Evolutionary conservation across 2,888 invertebrate genomes (phyloP).

Genomic region (Dasysyrphus albostriatus): DNA sequence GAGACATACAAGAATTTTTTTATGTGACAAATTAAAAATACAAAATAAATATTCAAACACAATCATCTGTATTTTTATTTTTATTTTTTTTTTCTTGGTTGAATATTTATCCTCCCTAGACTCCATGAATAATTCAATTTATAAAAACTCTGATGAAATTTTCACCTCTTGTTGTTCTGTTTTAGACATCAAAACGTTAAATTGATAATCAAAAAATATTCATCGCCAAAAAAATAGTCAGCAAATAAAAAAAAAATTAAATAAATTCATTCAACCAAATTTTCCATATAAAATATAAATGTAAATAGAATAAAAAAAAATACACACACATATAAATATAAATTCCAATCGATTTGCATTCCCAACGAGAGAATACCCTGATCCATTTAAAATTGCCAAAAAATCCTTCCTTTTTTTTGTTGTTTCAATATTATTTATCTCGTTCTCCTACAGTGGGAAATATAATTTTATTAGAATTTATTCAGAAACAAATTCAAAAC

Average conservation of each 20-base stretch:
- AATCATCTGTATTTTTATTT: background rate
- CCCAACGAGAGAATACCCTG: conserved; percentile 12
- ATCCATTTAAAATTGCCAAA: conserved; percentile 42
- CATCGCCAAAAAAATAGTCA: background rate
- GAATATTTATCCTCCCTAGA: conserved; percentile 21
- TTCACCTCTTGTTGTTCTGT: conserved; percentile 16
- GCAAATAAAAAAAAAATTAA: conserved; percentile 4
- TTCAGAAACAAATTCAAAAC: too few relatives aligned
- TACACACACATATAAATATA: background rate
- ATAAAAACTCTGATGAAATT: background rate
- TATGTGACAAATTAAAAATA: conserved; percentile 15
- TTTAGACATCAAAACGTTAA: conserved; percentile 33
- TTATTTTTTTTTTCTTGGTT: background rate
- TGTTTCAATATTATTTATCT: background rate
- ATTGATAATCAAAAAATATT: conserved; percentile 40
- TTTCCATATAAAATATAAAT: conserved; percentile 1
- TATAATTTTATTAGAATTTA: too few relatives aligned
- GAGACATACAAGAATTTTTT: too few relatives aligned
- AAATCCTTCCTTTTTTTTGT: background rate
- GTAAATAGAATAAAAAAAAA: background rate
- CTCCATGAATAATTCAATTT: conserved; percentile 21
- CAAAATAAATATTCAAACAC: conserved; percentile 25
- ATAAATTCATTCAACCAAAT: conserved; percentile 21
- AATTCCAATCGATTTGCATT: conserved; percentile 41
- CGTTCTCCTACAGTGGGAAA: background rate